Conservation (phyloP, 2,888 invertebrate genomes). For the Dilophus febrilis region DNA sequence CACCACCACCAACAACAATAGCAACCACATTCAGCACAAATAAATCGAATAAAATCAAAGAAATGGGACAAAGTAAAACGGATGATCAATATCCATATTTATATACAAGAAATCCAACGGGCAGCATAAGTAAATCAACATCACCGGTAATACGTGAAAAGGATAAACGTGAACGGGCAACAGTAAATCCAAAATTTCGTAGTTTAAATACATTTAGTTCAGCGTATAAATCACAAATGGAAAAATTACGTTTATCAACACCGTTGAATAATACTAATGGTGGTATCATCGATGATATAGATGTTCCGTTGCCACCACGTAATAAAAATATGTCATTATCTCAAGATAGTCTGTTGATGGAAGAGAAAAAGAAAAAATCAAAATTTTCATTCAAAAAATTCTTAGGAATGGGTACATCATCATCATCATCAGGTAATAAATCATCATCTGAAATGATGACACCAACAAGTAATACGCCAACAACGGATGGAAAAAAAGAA, state of each 20-base stretch:
- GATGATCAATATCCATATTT: constrained; percentile 28
- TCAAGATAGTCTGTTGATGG: constrained; percentile 47
- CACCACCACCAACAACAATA: not conserved
- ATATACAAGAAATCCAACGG: constrained; percentile 41
- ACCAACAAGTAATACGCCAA: constrained; percentile 39
- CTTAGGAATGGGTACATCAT: constrained; percentile 49
- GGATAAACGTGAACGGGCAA: constrained; percentile 55
- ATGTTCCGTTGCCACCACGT: constrained; percentile 46
- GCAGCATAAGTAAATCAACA: constrained; percentile 41
- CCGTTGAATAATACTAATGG: too few relatives aligned
- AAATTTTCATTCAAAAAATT: constrained; percentile 73
- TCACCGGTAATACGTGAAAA: constrained; percentile 55
- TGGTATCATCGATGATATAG: too few relatives aligned
- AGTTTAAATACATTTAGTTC: constrained; percentile 31
- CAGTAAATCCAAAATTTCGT: constrained; percentile 42
- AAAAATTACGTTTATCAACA: constrained; percentile 22
- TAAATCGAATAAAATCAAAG: not conserved
- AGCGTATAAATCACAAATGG: constrained; percentile 19
- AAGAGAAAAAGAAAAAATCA: constrained; percentile 46
- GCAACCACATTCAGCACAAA: not conserved
- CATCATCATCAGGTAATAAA: too few relatives aligned
- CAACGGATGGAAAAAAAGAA: constrained; percentile 28
- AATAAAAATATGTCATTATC: constrained; percentile 55
- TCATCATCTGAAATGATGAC: too few relatives aligned
- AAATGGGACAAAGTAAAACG: not conserved